A percentile compares a stretch with the other conserved stretches of the same genome.
These are phyloP conservation scores for Heterotilapia buettikoferi DNA, from an alignment of 2,113 vertebrate species.

Conservation along the genomic window DNA sequence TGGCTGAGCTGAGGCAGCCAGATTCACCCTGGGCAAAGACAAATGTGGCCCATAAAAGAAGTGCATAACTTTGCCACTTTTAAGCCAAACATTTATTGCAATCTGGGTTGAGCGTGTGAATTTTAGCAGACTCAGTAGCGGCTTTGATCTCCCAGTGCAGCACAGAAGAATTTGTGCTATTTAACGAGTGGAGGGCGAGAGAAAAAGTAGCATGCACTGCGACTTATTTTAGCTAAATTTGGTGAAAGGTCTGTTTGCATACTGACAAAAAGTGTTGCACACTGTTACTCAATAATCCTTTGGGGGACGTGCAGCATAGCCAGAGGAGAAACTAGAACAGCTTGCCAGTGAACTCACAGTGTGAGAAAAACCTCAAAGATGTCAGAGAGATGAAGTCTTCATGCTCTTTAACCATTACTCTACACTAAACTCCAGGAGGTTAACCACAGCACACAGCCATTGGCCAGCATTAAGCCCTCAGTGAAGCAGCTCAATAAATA, in stretches of 20 bases:
- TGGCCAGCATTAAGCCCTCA: slow-evolving; percentile 31
- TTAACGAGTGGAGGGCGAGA: not conserved
- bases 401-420: not conserved
- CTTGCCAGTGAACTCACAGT: not conserved
- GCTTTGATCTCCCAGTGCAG: not conserved
- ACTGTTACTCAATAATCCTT: not conserved
- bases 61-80: not conserved
- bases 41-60: not conserved
- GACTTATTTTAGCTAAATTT: not conserved
- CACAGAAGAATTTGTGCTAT: not conserved
- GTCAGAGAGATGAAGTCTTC: slow-evolving; percentile 9
- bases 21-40: not conserved
- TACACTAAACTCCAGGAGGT: slow-evolving; percentile 19
- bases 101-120: not conserved
- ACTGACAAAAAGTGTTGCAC: not conserved
- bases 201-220: not conserved
- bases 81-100: not conserved
- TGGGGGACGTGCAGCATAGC: not conserved
- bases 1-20: not conserved
- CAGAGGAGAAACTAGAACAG: not conserved
- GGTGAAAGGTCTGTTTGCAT: not conserved
- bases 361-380: not conserved
- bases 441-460: slow-evolving; percentile 36
- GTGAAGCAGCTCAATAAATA: slow-evolving; percentile 54
- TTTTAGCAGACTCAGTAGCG: not conserved